Conservation (phyloP, 2,797 vertebrate genomes). For the Channa striata region DNA sequence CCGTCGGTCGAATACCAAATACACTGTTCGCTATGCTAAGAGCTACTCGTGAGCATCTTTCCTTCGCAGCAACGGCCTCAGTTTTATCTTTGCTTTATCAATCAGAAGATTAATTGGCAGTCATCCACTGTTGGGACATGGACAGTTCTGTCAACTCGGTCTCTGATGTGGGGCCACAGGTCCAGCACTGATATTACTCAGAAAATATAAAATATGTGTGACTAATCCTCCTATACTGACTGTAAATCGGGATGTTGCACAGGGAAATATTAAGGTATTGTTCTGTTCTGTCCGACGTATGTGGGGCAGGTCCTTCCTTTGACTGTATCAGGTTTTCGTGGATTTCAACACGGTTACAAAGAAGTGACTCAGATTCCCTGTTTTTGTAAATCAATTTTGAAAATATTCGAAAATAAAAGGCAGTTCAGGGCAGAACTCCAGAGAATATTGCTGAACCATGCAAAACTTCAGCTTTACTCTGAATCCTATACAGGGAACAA, state of each 20-base stretch:
- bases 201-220: conserved; percentile 2
- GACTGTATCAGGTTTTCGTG: conserved; percentile 5
- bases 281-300: conserved; percentile 1
- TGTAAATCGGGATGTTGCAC: conserved; percentile 20
- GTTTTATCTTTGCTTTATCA: neutral
- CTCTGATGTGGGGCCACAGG: neutral
- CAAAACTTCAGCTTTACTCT: neutral
- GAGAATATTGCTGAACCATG: conserved; percentile 3
- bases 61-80: neutral
- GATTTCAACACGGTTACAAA: neutral
- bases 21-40: conserved; percentile 4
- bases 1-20: conserved; percentile 1
- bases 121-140: no score
- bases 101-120: neutral
- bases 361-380: conserved; percentile 7
- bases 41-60: conserved; percentile 4
- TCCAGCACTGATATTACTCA: neutral
- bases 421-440: neutral
- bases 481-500: no score
- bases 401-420: conserved; percentile 26
- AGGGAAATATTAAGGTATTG: conserved; percentile 23
- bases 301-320: conserved; percentile 12
- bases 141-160: neutral
- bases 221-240: neutral
- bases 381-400: conserved; percentile 11